A percentile compares a stretch with the other conserved stretches of the same genome.
Conservation (phyloP, 2,113 vertebrate genomes). For the Ascaphus truei region DNA sequence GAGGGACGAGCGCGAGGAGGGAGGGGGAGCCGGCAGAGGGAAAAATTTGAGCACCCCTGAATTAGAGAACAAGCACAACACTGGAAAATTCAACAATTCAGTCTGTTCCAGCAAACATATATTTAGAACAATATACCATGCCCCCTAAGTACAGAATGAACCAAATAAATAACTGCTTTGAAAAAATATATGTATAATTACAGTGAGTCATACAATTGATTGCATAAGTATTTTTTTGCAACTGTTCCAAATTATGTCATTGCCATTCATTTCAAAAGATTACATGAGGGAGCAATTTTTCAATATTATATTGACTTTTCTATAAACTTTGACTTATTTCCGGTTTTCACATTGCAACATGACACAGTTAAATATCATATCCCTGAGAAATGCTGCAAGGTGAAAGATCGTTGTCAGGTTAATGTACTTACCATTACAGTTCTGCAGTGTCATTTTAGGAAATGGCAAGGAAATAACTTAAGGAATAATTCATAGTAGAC, state of each 20-base stretch:
- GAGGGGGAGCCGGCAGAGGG: too few relatives aligned
- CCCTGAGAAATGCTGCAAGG: conserved; percentile 17
- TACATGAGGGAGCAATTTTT: conserved; percentile 25
- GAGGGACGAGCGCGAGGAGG: too few relatives aligned
- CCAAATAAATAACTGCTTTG: conserved; percentile 14
- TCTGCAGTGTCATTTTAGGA: neutral
- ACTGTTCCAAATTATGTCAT: conserved; percentile 36
- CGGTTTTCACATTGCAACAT: conserved; percentile 22
- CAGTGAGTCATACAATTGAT: conserved; percentile 27
- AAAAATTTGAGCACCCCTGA: too few relatives aligned
- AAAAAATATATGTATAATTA: conserved; percentile 19
- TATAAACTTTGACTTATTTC: conserved; percentile 21
- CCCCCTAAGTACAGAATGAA: neutral
- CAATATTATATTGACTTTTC: conserved; percentile 22
- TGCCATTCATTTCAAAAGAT: conserved; percentile 22
- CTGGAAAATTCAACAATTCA: too few relatives aligned
- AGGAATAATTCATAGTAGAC: conserved; percentile 8
- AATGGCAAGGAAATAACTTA: neutral
- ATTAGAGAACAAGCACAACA: too few relatives aligned
- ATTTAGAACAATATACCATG: too few relatives aligned
- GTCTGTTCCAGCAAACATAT: too few relatives aligned
- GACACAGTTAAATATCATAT: conserved; percentile 12
- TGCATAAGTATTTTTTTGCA: conserved; percentile 20
- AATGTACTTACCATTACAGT: conserved; percentile 20
- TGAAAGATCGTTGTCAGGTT: conserved; percentile 31